A percentile compares a stretch with the other conserved stretches of the same genome.
Conservation (phyloP, 2,888 invertebrate genomes). For the Caradrina kadenii region DNA sequence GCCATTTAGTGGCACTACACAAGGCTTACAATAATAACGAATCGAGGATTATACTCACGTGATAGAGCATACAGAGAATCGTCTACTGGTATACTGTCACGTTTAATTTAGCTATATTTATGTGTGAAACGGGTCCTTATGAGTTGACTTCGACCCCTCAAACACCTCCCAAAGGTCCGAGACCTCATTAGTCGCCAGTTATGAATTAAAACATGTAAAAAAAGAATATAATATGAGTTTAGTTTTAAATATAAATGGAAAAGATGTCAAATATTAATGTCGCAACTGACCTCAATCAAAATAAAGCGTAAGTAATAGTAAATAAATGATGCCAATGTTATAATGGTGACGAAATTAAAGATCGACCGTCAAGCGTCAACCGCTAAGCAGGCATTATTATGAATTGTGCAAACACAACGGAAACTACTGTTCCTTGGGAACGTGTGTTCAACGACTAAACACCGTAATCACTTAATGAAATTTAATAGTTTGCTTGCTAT, state of each 20-base stretch:
- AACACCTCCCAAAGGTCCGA: too few species aligned
- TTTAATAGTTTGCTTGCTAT: slow-evolving; percentile 35
- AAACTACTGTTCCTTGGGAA: slow-evolving; percentile 60
- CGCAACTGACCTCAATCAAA: slow-evolving; percentile 76
- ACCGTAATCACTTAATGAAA: slow-evolving; percentile 50
- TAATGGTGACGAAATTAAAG: slow-evolving; percentile 73
- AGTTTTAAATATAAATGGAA: slow-evolving; percentile 29
- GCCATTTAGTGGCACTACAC: too few species aligned
- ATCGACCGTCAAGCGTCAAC: slow-evolving; percentile 50
- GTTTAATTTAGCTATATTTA: too few species aligned
- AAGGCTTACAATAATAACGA: too few species aligned
- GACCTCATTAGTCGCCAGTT: too few species aligned
- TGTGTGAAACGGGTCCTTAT: too few species aligned
- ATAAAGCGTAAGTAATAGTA: slow-evolving; percentile 76
- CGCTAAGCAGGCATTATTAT: slow-evolving; percentile 65
- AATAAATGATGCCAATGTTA: slow-evolving; percentile 78
- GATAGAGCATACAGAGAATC: too few species aligned
- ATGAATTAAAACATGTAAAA: too few species aligned
- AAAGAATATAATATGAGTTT: too few species aligned
- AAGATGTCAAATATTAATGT: slow-evolving; percentile 59
- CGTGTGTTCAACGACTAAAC: slow-evolving; percentile 48
- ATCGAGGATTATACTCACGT: too few species aligned
- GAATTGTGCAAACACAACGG: slow-evolving; percentile 61
- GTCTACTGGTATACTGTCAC: too few species aligned
- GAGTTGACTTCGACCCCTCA: too few species aligned